phyloP scores from a whole-genome alignment of 2,113 vertebrate genomes.

The Ophiodon elongatus region DNA sequence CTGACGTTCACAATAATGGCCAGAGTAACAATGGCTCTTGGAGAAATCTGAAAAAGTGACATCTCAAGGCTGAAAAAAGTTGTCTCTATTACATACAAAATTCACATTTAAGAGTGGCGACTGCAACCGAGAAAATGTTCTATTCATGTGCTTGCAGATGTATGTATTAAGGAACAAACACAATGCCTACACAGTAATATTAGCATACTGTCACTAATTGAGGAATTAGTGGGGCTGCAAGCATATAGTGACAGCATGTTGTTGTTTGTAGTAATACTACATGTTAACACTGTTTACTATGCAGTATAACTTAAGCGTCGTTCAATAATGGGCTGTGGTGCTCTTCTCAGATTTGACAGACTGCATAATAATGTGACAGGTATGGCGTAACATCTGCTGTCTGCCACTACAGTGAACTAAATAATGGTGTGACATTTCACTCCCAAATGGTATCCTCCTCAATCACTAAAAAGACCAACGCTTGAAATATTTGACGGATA shows the following conservation, averaged over 20 bases:
- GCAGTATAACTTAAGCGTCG: conserved; percentile 34
- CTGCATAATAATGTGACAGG: conserved; percentile 51
- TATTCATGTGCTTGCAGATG: background rate
- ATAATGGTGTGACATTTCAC: conserved; percentile 31
- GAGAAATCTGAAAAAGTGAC: conserved; percentile 6
- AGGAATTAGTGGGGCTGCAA: conserved; percentile 29
- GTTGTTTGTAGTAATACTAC: conserved; percentile 36
- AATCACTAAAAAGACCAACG: conserved; percentile 15
- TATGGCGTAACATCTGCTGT: conserved; percentile 33
- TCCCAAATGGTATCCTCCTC: conserved; percentile 26
- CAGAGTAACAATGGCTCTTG: conserved; percentile 27
- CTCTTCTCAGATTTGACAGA: conserved; percentile 22
- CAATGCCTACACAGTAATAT: conserved; percentile 7
- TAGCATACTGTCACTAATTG: conserved; percentile 29
- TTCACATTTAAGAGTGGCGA: background rate
- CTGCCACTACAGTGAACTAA: conserved; percentile 20
- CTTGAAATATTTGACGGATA: conserved; percentile 13
- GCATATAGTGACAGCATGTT: conserved; percentile 30
- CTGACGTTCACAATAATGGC: conserved; percentile 39
- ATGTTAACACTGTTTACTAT: conserved; percentile 48
- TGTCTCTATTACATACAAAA: background rate
- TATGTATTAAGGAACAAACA: background rate
- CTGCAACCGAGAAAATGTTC: background rate
- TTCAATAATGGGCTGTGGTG: conserved; percentile 31
- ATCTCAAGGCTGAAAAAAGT: background rate